A percentile compares a stretch with the other conserved stretches of the same genome.
Evolutionary conservation across 2,888 invertebrate species (phyloP).

Genomic region (Drosophila flavopinicola): DNA sequence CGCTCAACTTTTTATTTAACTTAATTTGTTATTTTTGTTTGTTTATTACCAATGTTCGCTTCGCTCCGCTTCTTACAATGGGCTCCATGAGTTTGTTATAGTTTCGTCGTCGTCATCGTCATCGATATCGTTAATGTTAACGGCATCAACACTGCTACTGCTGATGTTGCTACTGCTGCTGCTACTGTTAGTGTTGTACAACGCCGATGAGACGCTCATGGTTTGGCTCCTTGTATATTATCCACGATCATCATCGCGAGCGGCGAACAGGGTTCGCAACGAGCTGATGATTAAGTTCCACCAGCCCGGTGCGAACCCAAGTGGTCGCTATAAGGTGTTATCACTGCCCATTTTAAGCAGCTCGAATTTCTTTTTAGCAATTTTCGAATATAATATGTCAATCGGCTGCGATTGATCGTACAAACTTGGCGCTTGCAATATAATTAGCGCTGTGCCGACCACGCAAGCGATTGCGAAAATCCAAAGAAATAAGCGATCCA

Average conservation of each 20-base stretch:
- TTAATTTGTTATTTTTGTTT: conserved; percentile 9
- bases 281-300: conserved; percentile 89
- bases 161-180: conserved; percentile 16
- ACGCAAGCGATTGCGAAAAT: conserved; percentile 97
- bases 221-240: conserved; percentile 81
- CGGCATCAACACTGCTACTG: conserved; percentile 28
- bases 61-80: conserved; percentile 66
- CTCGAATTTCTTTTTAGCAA: conserved; percentile 95
- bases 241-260: conserved; percentile 86
- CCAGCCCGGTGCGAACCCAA: conserved; percentile 86
- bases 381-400: conserved; percentile 95
- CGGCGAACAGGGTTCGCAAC: conserved; percentile 88
- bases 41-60: conserved; percentile 72
- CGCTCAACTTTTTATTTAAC: conserved; percentile 37
- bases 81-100: conserved; percentile 55
- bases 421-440: conserved; percentile 95
- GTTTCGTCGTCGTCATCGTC: conserved; percentile 23
- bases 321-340: conserved; percentile 84
- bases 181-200: conserved; percentile 53
- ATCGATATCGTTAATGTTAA: conserved; percentile 16
- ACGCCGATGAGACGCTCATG: conserved; percentile 65
- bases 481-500: conserved; percentile 98
- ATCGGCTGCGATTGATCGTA: conserved; percentile 96
- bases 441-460: conserved; percentile 94
- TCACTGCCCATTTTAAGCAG: conserved; percentile 93